These are phyloP conservation scores for Plebejus anna DNA, from an alignment of 2,888 invertebrate species.

Conservation along the genomic window DNA sequence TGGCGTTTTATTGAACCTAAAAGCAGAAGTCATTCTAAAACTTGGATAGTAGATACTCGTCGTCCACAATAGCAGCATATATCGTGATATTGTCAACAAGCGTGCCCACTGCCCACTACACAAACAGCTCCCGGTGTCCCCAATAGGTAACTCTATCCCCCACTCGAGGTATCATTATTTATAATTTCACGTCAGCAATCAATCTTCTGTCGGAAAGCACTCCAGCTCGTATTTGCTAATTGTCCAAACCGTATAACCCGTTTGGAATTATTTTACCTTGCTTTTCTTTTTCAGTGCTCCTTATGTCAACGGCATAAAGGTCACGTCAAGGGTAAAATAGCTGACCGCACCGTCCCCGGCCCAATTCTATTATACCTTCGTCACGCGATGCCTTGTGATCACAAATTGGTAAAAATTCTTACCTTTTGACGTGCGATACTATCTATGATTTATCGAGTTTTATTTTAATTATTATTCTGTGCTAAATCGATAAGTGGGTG, in stretches of 20 bases:
- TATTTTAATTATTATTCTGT: conserved; percentile 11
- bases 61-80: neutral
- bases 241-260: conserved; percentile 38
- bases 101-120: neutral
- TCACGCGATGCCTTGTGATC: conserved; percentile 55
- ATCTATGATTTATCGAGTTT: conserved; percentile 34
- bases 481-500: neutral
- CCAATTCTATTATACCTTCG: conserved; percentile 54
- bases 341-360: conserved; percentile 48
- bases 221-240: conserved; percentile 50
- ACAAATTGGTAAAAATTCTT: conserved; percentile 37
- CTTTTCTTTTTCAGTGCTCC: neutral
- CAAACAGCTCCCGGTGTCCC: neutral
- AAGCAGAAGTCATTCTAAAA: neutral
- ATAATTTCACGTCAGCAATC: conserved; percentile 70
- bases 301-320: neutral
- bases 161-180: conserved; percentile 64
- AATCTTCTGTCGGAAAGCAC: conserved; percentile 72
- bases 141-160: conserved; percentile 15
- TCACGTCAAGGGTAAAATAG: neutral
- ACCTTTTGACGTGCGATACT: conserved; percentile 33
- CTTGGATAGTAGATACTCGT: neutral
- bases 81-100: neutral
- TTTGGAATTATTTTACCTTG: neutral
- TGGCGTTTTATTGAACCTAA: neutral